These are phyloP conservation scores for Tragelaphus imberbis DNA, from an alignment of 2,113 vertebrate species.

Conservation along the genomic window DNA sequence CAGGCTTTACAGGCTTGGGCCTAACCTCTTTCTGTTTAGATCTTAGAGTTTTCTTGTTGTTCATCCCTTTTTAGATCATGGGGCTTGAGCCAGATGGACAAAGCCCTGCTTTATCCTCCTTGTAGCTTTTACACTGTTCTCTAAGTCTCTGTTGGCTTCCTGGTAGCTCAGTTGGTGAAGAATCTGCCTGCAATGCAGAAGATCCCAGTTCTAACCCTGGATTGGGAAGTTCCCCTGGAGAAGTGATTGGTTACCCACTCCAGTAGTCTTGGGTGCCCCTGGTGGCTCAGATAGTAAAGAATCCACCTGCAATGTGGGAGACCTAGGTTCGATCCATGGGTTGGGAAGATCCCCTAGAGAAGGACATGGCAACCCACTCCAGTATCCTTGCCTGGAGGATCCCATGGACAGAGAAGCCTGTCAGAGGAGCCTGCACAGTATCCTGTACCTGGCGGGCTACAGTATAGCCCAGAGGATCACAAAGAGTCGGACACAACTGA, in stretches of 20 bases:
- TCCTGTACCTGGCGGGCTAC: neutral
- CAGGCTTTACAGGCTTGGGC: too few relatives aligned
- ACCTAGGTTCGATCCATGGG: neutral
- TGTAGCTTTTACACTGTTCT: neutral
- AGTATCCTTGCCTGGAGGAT: neutral
- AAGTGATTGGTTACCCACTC: neutral
- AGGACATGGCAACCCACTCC: neutral
- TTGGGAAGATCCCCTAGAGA: neutral
- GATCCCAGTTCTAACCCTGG: neutral
- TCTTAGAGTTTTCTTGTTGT: neutral
- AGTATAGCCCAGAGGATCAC: neutral
- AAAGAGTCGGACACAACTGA: neutral
- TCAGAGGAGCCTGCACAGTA: neutral
- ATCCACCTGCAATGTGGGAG: neutral
- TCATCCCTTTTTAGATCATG: neutral
- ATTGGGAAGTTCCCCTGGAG: neutral
- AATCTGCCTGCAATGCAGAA: neutral
- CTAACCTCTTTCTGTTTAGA: neutral
- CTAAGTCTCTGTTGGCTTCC: neutral
- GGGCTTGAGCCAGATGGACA: neutral
- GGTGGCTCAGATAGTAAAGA: neutral
- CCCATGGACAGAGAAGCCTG: neutral
- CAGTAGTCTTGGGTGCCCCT: neutral
- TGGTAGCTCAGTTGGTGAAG: neutral
- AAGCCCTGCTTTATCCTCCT: neutral